These are phyloP conservation scores for Pseudococcus longispinus DNA, from an alignment of 2,888 invertebrate species.

Conservation along the genomic window DNA sequence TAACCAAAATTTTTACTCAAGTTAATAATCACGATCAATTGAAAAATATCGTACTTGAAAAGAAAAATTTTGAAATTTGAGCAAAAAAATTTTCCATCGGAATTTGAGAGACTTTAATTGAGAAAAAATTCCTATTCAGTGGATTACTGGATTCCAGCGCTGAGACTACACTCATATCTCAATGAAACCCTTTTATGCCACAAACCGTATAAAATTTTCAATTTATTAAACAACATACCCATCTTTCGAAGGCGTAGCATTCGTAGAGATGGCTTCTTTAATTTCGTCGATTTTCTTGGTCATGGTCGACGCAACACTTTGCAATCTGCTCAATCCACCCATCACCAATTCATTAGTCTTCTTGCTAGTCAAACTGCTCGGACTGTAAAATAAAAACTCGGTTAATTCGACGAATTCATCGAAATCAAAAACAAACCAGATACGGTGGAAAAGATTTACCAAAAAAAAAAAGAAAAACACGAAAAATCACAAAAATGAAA, in stretches of 20 bases:
- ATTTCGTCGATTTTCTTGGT: constrained; percentile 90
- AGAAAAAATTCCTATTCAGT: neutral
- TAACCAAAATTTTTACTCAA: too few relatives aligned
- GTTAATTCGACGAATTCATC: constrained; percentile 38
- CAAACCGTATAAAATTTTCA: too few relatives aligned
- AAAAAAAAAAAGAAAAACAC: constrained; percentile 27
- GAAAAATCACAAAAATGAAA: neutral
- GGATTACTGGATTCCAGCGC: too few relatives aligned
- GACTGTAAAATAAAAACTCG: constrained; percentile 66
- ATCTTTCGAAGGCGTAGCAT: constrained; percentile 83
- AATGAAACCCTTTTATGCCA: too few relatives aligned
- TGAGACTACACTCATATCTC: too few relatives aligned
- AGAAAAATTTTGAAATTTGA: too few relatives aligned
- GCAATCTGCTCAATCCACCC: constrained; percentile 84
- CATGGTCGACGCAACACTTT: constrained; percentile 83
- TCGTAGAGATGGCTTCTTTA: constrained; percentile 87
- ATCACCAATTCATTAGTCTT: constrained; percentile 87
- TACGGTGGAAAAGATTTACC: constrained; percentile 14
- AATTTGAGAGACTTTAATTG: too few relatives aligned
- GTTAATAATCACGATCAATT: too few relatives aligned
- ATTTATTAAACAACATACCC: constrained; percentile 26
- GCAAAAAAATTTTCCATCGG: too few relatives aligned
- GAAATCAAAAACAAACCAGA: constrained; percentile 25
- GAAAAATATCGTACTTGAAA: too few relatives aligned
- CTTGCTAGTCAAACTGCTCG: constrained; percentile 82